Conservation (phyloP, 2,888 invertebrate genomes). For the Campopleginae sp. region DNA sequence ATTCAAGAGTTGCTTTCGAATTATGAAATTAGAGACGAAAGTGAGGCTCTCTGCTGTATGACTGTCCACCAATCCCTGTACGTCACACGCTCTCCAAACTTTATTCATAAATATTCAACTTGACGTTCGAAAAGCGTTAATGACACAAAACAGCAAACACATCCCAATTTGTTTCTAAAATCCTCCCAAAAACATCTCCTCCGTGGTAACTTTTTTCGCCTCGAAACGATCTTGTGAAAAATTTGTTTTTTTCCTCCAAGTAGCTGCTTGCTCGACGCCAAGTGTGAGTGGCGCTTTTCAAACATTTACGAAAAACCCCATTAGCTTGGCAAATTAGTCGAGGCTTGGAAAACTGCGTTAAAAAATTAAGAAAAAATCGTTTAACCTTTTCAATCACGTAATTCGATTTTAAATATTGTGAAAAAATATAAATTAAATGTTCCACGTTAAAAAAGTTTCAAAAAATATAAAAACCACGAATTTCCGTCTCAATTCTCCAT, state of each 20-base stretch:
- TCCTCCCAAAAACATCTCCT: background rate
- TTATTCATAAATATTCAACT: constrained; percentile 44
- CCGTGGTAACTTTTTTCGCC: background rate
- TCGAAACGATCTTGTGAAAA: background rate
- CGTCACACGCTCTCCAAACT: constrained; percentile 1
- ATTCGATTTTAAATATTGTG: too few species aligned
- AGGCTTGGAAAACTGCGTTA: background rate
- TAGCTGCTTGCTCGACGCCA: too few species aligned
- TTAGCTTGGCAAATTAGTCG: background rate
- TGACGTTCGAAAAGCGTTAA: background rate
- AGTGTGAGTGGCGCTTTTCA: background rate
- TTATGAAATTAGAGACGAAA: constrained; percentile 57
- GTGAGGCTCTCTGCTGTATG: constrained; percentile 38
- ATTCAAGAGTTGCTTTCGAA: constrained; percentile 58
- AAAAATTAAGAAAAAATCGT: background rate
- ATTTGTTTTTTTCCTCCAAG: background rate
- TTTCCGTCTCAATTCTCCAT: too few species aligned
- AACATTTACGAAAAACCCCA: background rate
- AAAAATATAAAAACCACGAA: too few species aligned
- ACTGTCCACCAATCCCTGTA: background rate
- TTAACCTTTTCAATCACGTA: too few species aligned
- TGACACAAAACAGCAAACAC: background rate
- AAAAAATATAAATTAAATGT: too few species aligned
- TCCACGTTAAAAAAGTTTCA: too few species aligned
- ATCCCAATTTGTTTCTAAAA: background rate